A percentile compares a stretch with the other conserved stretches of the same genome.
Evolutionary conservation across 2,888 invertebrate species (phyloP).

Genomic region (Maniola hyperantus): DNA sequence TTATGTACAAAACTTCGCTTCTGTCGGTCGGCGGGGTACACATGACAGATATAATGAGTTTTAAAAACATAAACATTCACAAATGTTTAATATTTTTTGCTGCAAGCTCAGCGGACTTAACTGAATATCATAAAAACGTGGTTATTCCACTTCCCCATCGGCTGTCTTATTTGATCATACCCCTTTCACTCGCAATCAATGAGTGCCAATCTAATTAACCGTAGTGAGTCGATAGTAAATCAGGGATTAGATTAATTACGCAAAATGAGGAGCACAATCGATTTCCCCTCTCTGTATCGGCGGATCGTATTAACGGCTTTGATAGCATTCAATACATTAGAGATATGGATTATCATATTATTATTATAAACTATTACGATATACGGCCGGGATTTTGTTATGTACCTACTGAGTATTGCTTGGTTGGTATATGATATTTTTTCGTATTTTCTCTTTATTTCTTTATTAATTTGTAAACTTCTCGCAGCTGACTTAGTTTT

Average conservation of each 20-base stretch:
- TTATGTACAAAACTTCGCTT: too few species aligned
- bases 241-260: slow-evolving; percentile 51
- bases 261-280: slow-evolving; percentile 42
- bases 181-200: slow-evolving; percentile 40
- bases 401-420: too few species aligned
- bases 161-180: slow-evolving; percentile 31
- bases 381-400: not conserved
- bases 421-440: too few species aligned
- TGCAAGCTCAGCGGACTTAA: too few species aligned
- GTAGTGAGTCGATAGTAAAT: slow-evolving; percentile 41
- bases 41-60: too few species aligned
- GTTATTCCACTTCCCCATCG: not conserved
- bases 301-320: slow-evolving; percentile 52
- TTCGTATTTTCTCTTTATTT: too few species aligned
- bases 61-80: not conserved
- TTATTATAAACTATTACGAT: not conserved
- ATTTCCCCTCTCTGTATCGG: slow-evolving; percentile 40
- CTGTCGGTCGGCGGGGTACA: too few species aligned
- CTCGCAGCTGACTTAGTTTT: too few species aligned
- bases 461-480: too few species aligned
- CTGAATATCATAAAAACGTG: not conserved
- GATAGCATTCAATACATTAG: slow-evolving; percentile 58
- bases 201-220: slow-evolving; percentile 42
- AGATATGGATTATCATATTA: not conserved
- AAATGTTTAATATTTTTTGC: too few species aligned